Conservation (phyloP, 30 jellyfish, hydroid and myxozoan genomes). For the Chrysaora quinquecirrha region DNA sequence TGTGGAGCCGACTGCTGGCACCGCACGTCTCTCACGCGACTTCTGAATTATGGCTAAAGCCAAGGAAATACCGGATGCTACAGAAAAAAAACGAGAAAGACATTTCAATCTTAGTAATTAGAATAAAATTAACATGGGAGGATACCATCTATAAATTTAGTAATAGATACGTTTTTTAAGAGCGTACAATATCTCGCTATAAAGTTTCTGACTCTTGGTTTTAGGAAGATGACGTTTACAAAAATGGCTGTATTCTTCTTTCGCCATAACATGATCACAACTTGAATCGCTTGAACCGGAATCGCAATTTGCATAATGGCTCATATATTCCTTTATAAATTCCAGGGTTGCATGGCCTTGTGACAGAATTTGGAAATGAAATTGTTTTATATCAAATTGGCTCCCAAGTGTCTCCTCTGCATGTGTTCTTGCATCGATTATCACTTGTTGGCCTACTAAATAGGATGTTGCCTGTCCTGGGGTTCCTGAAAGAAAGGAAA, state of each 20-base stretch:
- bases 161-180: slow-evolving; percentile 40
- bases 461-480: slow-evolving; percentile 93
- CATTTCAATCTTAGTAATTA: no score
- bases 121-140: no score
- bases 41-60: no score
- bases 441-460: slow-evolving; percentile 80
- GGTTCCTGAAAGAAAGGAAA: slow-evolving; percentile 52
- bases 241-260: slow-evolving; percentile 41
- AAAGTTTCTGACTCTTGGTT: slow-evolving; percentile 17
- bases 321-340: slow-evolving; percentile 62
- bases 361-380: slow-evolving; percentile 73
- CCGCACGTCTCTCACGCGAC: no score
- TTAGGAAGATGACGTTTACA: slow-evolving; percentile 38
- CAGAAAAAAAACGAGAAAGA: no score
- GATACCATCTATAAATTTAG: neutral
- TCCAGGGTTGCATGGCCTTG: slow-evolving; percentile 88
- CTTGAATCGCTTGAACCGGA: slow-evolving; percentile 27
- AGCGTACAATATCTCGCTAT: slow-evolving; percentile 31
- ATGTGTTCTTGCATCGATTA: slow-evolving; percentile 56
- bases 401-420: slow-evolving; percentile 72
- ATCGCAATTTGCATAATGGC: slow-evolving; percentile 69
- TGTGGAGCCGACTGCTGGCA: no score
- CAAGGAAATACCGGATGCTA: no score
- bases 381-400: slow-evolving; percentile 73
- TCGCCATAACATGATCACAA: slow-evolving; percentile 39